These are phyloP conservation scores for Scatophagus argus DNA, from an alignment of 2,113 vertebrate genomes.

Conservation along the genomic window DNA sequence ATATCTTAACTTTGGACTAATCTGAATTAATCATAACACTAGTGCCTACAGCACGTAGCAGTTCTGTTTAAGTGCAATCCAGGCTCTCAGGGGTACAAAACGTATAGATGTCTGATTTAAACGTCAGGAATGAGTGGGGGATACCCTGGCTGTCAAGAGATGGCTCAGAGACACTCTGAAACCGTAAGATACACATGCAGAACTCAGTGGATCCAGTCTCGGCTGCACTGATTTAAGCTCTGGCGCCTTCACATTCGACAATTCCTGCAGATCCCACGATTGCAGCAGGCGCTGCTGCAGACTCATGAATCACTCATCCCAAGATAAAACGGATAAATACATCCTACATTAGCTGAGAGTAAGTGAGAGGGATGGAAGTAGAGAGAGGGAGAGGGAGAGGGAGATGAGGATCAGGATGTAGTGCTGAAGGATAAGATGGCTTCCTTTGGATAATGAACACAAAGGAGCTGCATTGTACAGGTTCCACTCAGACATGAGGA, in stretches of 20 bases:
- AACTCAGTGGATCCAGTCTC: conserved; percentile 55
- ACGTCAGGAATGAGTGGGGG: conserved; percentile 17
- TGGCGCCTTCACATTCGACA: conserved; percentile 59
- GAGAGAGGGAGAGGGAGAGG: conserved; percentile 13
- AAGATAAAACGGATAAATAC: conserved; percentile 75
- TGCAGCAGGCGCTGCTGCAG: conserved; percentile 51
- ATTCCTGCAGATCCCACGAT: conserved; percentile 72
- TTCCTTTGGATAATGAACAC: conserved; percentile 68
- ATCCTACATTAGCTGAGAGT: conserved; percentile 41
- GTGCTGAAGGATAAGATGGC: conserved; percentile 67
- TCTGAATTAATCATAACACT: conserved; percentile 47
- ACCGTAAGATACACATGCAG: conserved; percentile 60
- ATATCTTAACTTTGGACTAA: conserved; percentile 9
- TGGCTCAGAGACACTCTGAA: conserved; percentile 37
- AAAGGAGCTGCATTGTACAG: conserved; percentile 58
- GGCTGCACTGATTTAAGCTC: conserved; percentile 64
- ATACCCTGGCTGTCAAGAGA: conserved; percentile 34
- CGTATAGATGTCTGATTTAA: conserved; percentile 51
- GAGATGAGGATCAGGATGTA: conserved; percentile 43
- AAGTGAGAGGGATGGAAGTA: conserved; percentile 9
- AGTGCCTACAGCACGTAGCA: neutral
- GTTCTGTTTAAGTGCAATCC: conserved; percentile 19
- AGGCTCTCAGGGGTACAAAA: conserved; percentile 38
- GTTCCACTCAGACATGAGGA: conserved; percentile 46
- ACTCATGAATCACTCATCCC: conserved; percentile 78